A percentile compares a stretch with the other conserved stretches of the same genome.
These are phyloP conservation scores for Atopsyche davidsoni DNA, from an alignment of 1,140 invertebrate genomes.

Conservation along the genomic window DNA sequence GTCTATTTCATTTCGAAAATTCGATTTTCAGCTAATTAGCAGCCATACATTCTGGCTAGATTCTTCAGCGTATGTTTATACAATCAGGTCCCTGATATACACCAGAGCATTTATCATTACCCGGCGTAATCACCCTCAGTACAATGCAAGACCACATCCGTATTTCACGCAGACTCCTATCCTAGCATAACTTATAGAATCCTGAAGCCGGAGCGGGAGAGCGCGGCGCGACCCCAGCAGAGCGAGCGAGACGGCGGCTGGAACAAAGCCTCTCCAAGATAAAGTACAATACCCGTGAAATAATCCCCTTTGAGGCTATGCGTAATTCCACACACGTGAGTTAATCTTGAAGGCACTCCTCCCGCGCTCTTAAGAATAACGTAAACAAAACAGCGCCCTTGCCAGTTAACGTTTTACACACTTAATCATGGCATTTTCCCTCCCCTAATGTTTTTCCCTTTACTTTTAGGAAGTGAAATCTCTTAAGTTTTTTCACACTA, in stretches of 20 bases:
- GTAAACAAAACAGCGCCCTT: neutral
- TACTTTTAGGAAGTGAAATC: too few relatives aligned
- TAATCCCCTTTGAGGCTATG: conserved; percentile 31
- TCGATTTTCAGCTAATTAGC: too few relatives aligned
- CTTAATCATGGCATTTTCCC: too few relatives aligned
- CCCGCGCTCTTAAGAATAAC: neutral
- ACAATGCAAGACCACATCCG: neutral
- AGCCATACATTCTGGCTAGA: too few relatives aligned
- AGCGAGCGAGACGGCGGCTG: conserved; percentile 6
- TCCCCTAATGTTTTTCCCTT: too few relatives aligned
- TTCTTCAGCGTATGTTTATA: too few relatives aligned
- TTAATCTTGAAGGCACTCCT: conserved; percentile 27
- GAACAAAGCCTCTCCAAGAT: conserved; percentile 25
- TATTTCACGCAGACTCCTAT: neutral
- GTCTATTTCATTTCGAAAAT: too few relatives aligned
- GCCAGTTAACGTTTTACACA: too few relatives aligned
- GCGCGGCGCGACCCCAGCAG: neutral
- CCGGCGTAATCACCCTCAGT: too few relatives aligned
- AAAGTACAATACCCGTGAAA: conserved; percentile 26
- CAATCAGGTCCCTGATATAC: too few relatives aligned
- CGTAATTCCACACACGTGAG: conserved; percentile 30
- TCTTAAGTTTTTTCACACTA: too few relatives aligned
- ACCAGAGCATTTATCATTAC: too few relatives aligned
- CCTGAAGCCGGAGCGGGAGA: neutral
- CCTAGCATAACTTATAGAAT: neutral